Percentiles rank a stretch among this genome's conserved stretches.
phyloP scores from a whole-genome alignment of 2,797 vertebrate genomes.

The Parauchenoglanis ngamensis region DNA sequence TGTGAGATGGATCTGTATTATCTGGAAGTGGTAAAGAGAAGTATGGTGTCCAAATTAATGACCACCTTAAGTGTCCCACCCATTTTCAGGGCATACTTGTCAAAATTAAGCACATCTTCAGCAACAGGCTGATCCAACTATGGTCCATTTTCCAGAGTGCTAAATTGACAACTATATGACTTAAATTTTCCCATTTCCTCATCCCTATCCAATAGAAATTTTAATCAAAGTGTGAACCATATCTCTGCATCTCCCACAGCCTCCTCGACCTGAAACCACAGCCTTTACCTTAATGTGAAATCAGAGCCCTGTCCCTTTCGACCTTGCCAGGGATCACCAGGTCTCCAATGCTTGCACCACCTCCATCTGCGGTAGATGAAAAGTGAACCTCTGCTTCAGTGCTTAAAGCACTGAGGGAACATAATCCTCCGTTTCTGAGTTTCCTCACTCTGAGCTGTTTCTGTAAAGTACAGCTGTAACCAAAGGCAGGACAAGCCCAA shows the following conservation, averaged over 20 bases:
- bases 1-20: background rate
- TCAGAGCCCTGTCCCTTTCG: background rate
- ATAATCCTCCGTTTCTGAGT: slow-evolving; percentile 3
- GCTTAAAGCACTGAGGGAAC: background rate
- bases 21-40: background rate
- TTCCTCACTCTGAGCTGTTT: slow-evolving; percentile 6
- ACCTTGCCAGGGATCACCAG: background rate
- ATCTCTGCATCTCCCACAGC: background rate
- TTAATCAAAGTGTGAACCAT: background rate
- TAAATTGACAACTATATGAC: background rate
- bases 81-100: background rate
- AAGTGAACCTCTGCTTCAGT: background rate
- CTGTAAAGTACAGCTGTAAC: slow-evolving; percentile 28
- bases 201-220: background rate
- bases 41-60: background rate
- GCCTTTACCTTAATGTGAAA: slow-evolving; percentile 9
- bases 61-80: background rate
- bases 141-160: background rate
- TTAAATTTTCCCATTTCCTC: background rate
- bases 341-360: background rate
- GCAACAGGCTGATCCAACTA: background rate
- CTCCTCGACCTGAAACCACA: background rate
- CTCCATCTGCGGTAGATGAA: slow-evolving; percentile 2
- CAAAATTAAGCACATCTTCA: background rate
- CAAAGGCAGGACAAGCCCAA: slow-evolving; percentile 2